phyloP scores from a whole-genome alignment of 2,888 invertebrate genomes.

The Ectemnius cavifrons region DNA sequence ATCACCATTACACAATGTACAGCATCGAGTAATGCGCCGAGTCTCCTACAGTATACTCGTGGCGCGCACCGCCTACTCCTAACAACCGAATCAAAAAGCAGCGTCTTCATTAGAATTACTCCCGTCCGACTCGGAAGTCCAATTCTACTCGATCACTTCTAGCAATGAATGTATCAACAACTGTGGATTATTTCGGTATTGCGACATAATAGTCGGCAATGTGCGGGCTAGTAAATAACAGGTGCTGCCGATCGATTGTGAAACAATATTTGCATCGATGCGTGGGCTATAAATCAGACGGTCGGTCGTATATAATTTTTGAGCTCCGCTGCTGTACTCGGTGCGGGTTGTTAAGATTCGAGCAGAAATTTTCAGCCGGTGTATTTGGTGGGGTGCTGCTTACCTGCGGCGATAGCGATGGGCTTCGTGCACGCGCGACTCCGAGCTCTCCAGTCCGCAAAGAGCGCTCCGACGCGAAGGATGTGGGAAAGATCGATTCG shows the following conservation, averaged over 20 bases:
- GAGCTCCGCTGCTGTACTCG: slow-evolving; percentile 32
- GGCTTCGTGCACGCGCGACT: slow-evolving; percentile 64
- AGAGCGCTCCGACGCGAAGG: slow-evolving; percentile 73
- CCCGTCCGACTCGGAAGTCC: no score
- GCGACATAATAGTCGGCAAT: slow-evolving; percentile 18
- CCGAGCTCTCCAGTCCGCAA: slow-evolving; percentile 73
- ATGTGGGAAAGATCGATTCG: slow-evolving; percentile 67
- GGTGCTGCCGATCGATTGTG: slow-evolving; percentile 44
- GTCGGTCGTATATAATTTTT: slow-evolving; percentile 34
- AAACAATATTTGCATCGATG: slow-evolving; percentile 31
- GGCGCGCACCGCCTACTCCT: no score
- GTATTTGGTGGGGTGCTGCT: slow-evolving; percentile 68
- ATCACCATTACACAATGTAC: slow-evolving; percentile 35
- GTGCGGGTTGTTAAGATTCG: slow-evolving; percentile 57
- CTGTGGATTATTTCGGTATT: slow-evolving; percentile 37
- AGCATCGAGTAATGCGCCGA: neutral
- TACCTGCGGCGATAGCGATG: slow-evolving; percentile 69
- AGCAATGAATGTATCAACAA: no score
- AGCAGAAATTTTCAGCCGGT: slow-evolving; percentile 58
- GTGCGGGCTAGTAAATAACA: slow-evolving; percentile 29
- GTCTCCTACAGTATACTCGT: neutral
- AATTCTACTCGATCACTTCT: no score
- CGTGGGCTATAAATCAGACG: slow-evolving; percentile 35
- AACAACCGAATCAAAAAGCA: no score
- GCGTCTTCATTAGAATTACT: no score